Evolutionary conservation across 2,797 vertebrate genomes (phyloP), one percentile per base, ranked within the genome.

Genomic region (Stomatorhinus walkeri): DNA sequence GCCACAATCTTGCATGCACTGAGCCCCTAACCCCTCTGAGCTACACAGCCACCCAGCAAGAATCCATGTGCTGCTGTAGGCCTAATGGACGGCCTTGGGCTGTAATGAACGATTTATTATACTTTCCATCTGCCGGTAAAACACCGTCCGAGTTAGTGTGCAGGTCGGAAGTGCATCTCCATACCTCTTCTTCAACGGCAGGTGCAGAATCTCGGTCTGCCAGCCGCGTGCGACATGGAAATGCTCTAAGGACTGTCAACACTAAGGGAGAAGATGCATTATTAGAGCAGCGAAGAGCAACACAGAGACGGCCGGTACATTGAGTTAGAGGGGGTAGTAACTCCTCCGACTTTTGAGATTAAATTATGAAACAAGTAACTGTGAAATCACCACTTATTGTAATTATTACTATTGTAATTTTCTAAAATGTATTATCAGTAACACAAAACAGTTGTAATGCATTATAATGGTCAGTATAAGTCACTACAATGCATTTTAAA

Each of bases 171-270:
- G 49, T 36, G 28, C 72, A 10, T 76, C 46, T 19, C 28, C 56
- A 94, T 92, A 98, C 98, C 97, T 99, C 98, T 91, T 99, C 98
- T 90, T 99, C 98, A 0, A 97, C 94, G 0, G 95, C 92, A 0
- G 96, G 95, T 0, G 97, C 97, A 0, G 94, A 88, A 0, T 98
- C 97, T 0, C 93, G 92, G 14, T 99, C 97, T 0, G 94, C 97
- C 83, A 99, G 93, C 89, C 98, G 95, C 10, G 96, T 97, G 87
- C 98, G 96, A 92, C 98, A 99, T 0, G 98, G 98, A 90, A 99
- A 99, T 4, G 98, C 98, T 90, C 98, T 94, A 5, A 98, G 94
- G 64, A 99, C 97, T 0, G 97, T 98, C 91, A 99, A 94, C 94
- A 98, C 98, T 99, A 94, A 54, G n/a, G 64, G 43, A 36, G 56